Base-by-base conservation (phyloP, 1,140 invertebrate species). In the Cepaea nemoralis region DNA sequence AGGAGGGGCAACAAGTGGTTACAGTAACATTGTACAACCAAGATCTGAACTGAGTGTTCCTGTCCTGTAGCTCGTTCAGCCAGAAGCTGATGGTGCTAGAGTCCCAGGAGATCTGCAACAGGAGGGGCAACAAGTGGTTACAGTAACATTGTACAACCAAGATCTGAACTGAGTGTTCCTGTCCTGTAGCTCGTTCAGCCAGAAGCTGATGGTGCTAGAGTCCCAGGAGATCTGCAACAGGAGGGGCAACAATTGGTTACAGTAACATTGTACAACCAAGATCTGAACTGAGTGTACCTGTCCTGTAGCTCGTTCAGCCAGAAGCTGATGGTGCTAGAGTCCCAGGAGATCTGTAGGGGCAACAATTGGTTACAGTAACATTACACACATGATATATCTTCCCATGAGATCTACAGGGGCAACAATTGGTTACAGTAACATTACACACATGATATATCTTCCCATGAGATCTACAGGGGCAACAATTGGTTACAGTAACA, bases 221-320 rank as follows among this genome's bases (percentile, higher is more conserved):
- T 98, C 97, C 97, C 98, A 99, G 6, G 97, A 99, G 76, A 98
- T 95, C 95, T 97, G 86, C 99, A 99, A 31, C 97, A 97, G 0
- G 97, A 98, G 96, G 99, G 98, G 97, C 97, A 99, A 92, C 98
- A 99, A 0, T 95, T 94, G 83, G 90, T 94, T 93, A 84, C 97
- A 85, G 95, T 93, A 35, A 96, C 96, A 82, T 94, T 93, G 70
- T 91, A 91, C 77, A 91, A 88, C 91, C 91, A 92, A 66, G 83
- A 84, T 71, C 86, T 80, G 87, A 91, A 92, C 85, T 92, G 91
- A 70, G 93, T 92, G 90, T 98, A 96, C 66, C 95, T 91, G 91
- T 98, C 97, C 78, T 98, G 91, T 22, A 99, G 93, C 90, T 99
- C 97, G 0, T 97, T 98, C 88, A 98, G 98, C 97, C 97, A 99